Conservation (phyloP, 1,140 invertebrate genomes). For the Chrysopa pallens region DNA sequence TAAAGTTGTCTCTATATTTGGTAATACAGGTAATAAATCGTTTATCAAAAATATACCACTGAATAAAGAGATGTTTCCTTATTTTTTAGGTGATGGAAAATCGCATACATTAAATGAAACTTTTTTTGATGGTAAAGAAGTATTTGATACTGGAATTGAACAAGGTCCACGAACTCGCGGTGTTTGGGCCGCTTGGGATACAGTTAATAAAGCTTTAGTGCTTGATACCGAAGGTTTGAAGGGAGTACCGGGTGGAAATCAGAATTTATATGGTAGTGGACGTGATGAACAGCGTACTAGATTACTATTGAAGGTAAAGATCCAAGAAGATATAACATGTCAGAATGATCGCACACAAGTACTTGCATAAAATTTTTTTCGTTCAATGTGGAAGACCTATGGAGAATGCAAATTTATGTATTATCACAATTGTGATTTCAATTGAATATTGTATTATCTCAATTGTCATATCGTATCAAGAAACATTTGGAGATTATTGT, state of each 20-base stretch:
- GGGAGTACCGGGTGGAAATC: conserved; percentile 17
- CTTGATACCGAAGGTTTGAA: conserved; percentile 67
- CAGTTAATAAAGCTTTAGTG: conserved; percentile 42
- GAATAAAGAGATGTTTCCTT: not conserved
- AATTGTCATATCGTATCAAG: too few species aligned
- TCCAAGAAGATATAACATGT: too few species aligned
- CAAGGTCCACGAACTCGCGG: conserved; percentile 63
- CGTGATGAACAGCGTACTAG: conserved; percentile 53
- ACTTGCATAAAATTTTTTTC: too few species aligned
- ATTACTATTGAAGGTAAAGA: conserved; percentile 48
- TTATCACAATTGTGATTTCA: too few species aligned
- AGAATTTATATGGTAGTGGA: conserved; percentile 6
- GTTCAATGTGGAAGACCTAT: too few species aligned
- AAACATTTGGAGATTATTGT: too few species aligned
- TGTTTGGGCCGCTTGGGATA: conserved; percentile 62
- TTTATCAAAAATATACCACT: too few species aligned
- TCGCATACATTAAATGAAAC: conserved; percentile 66
- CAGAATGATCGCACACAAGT: too few species aligned
- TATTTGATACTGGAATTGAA: conserved; percentile 54
- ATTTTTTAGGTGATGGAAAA: conserved; percentile 47
- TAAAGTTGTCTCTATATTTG: conserved; percentile 77
- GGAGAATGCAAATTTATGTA: too few species aligned
- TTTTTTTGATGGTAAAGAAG: conserved; percentile 56
- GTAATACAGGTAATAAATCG: conserved; percentile 40
- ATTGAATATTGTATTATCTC: too few species aligned